Conservation (phyloP, 2,113 vertebrate genomes). For the Trochalopteron elliotii region DNA sequence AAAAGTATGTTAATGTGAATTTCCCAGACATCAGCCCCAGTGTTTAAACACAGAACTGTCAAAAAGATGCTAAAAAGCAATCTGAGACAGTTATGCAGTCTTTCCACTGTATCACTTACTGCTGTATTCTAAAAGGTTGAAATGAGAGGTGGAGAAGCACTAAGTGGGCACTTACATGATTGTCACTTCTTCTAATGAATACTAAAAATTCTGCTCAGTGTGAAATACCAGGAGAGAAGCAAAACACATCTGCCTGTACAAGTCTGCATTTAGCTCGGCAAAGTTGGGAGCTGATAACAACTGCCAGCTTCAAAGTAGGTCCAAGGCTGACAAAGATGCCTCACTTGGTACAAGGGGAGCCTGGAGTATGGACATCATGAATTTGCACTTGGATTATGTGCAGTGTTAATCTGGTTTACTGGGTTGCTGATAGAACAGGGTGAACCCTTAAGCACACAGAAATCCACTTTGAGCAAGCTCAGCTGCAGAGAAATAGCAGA, state of each 20-base stretch:
- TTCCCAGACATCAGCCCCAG: constrained; percentile 55
- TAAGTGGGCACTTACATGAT: constrained; percentile 69
- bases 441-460: not conserved
- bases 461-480: not conserved
- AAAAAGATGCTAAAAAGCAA: constrained; percentile 65
- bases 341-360: not conserved
- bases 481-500: not conserved
- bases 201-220: constrained; percentile 27
- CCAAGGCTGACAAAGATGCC: not conserved
- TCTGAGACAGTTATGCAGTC: constrained; percentile 55
- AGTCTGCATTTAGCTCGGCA: not conserved
- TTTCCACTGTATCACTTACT: constrained; percentile 53
- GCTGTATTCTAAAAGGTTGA: constrained; percentile 40
- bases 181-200: constrained; percentile 51
- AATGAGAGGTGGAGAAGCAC: constrained; percentile 32
- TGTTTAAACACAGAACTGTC: constrained; percentile 73
- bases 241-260: not conserved
- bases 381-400: not conserved
- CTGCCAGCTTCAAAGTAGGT: not conserved
- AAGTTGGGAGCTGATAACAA: not conserved
- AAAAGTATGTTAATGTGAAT: constrained; percentile 46
- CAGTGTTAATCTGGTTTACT: not conserved
- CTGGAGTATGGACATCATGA: not conserved
- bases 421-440: not conserved
- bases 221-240: not conserved